Evolutionary conservation across 2,113 vertebrate species (phyloP).

Genomic region (Aptenodytes patagonicus): DNA sequence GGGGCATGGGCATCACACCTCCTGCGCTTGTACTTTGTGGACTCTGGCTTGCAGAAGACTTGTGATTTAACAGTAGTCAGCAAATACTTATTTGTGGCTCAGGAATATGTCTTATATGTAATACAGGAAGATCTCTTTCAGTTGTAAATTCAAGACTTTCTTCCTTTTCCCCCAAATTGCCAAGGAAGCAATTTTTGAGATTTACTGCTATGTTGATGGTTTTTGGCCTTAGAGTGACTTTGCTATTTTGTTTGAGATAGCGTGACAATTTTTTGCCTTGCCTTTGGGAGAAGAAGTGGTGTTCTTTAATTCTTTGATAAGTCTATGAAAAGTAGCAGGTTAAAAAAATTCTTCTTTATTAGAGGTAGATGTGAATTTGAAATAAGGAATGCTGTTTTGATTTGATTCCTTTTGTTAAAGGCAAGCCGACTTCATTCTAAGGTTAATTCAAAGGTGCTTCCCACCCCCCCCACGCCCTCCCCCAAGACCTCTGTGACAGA

Average conservation of each 20-base stretch:
- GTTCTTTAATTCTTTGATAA: not conserved
- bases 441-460: not conserved
- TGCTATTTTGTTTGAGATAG: not conserved
- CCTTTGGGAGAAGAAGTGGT: not conserved
- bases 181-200: not conserved
- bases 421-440: not conserved
- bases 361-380: not conserved
- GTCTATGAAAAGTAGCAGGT: not conserved
- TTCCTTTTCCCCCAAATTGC: not conserved
- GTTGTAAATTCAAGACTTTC: not conserved
- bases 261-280: not conserved
- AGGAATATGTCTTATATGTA: not conserved
- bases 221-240: not conserved
- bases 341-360: not conserved
- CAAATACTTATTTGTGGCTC: not conserved
- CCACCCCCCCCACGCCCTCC: rapidly evolving
- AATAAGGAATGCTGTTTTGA: not conserved
- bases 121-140: not conserved
- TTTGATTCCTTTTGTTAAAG: not conserved
- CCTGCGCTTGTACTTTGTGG: not conserved
- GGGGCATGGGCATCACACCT: not conserved
- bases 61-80: not conserved
- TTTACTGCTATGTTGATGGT: not conserved
- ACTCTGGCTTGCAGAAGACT: not conserved
- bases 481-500: not conserved